Evolutionary conservation across 1,140 invertebrate genomes (phyloP).

Genomic region (Heliothis subflexa): DNA sequence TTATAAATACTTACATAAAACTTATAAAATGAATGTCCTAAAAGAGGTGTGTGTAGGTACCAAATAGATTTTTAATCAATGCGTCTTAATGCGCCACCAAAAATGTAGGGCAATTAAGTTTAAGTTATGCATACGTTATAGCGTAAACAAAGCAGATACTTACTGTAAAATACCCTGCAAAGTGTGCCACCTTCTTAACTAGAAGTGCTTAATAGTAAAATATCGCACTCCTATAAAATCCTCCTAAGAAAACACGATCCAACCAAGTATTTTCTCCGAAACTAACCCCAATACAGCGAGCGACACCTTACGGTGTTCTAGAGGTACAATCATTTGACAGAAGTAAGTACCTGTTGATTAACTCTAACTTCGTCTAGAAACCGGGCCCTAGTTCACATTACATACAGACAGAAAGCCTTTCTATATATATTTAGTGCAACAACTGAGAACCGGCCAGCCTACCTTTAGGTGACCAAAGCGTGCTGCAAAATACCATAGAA

Average conservation of each 20-base stretch:
- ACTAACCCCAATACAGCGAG: slow-evolving; percentile 1
- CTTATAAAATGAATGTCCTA: no score
- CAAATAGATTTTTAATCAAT: no score
- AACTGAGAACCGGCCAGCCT: slow-evolving; percentile 59
- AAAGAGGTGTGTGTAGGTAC: no score
- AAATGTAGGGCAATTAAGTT: no score
- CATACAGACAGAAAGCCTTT: slow-evolving; percentile 52
- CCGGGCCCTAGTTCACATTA: slow-evolving; percentile 52
- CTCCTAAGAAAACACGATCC: background rate
- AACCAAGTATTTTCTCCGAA: slow-evolving; percentile 14
- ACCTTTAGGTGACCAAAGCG: slow-evolving; percentile 56
- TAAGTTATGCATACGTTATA: no score
- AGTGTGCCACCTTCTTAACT: no score
- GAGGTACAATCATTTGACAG: slow-evolving; percentile 37
- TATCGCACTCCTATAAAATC: background rate
- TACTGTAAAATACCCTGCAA: no score
- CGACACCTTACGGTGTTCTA: background rate
- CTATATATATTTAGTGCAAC: slow-evolving; percentile 55
- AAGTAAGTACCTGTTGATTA: slow-evolving; percentile 41
- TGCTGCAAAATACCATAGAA: slow-evolving; percentile 54
- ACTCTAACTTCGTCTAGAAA: slow-evolving; percentile 42
- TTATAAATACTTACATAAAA: no score
- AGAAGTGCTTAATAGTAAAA: no score
- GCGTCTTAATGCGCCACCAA: no score
- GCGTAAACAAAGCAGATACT: no score